Base-by-base conservation (phyloP, 2,888 invertebrate species). In the Encarsia formosa region DNA sequence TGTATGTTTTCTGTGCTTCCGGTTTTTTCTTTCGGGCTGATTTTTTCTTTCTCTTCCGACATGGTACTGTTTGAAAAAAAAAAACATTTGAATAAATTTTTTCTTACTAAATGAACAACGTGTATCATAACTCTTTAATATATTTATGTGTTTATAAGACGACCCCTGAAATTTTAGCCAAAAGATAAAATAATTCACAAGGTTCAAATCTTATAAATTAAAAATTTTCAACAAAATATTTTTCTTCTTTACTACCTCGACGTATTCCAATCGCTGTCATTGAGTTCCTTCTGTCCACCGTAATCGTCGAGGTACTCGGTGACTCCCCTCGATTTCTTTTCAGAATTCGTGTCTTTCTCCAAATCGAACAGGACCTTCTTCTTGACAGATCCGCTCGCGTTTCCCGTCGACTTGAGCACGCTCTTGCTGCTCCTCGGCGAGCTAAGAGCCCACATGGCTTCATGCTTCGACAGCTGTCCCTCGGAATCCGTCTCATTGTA, bases 351-450 rank as follows among this genome's bases (percentile, higher is more conserved):
- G 24, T 60, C 53, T 34, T 61, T 77, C 61, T 81, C 79, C 69
- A 84, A 76, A 71, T 83, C 81, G 61, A 84, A 84, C 39, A 82
- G 63, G 6, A 84, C 84, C 71, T 81, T 82, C 67, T 84, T 84
- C 62, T 84, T 84, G 20, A 78, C 76, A 22, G 81, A 65, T 37
- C 79, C 79, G 31, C 78, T 78, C 19, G 74, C 75, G 1, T 81
- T 81, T 3, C 79, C 77, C 39, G 76, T 78, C 13, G 66, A 59
- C 72, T 83, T 84, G 29, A 84, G 65, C 24, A 81, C 82, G 43
- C 83, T 77, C 69, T 80, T 83, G 39, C 78, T 67, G 32, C 63
- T 62, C 52, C 65, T 69, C n/a, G 67, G 65, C 19, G 70, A 71
- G 20, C 47, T 43, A 9, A 59, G 57, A 49, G 59, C 57, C 24